Evolutionary conservation across 37 sponge, comb jelly and placozoan genomes (phyloP).

Genomic region (Crambe crambe): DNA sequence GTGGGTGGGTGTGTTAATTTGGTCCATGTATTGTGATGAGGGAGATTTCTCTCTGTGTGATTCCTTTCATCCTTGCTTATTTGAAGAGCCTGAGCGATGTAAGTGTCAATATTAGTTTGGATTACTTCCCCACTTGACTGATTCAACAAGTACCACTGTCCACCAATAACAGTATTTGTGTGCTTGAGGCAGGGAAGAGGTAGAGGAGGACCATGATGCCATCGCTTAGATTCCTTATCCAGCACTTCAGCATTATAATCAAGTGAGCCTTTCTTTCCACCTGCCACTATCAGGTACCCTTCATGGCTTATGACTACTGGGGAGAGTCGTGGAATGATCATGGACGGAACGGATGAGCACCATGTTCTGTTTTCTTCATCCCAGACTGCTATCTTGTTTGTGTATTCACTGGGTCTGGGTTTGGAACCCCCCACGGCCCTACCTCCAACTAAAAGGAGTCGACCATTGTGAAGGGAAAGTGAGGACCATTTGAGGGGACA

Average conservation of each 20-base stretch:
- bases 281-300: constrained; percentile 14
- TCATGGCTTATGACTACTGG: constrained; percentile 15
- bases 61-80: not conserved
- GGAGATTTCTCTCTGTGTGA: not conserved
- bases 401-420: not conserved
- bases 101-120: not conserved
- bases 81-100: not conserved
- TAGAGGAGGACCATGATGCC: constrained; percentile 10
- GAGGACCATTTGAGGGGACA: constrained; percentile 41
- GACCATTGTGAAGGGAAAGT: not conserved
- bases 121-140: not conserved
- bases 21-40: not conserved
- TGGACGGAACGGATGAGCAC: constrained; percentile 14
- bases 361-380: not conserved
- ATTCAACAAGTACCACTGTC: not conserved
- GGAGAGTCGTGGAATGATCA: constrained; percentile 14
- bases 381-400: constrained; percentile 33
- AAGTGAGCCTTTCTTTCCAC: constrained; percentile 21
- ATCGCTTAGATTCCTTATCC: not conserved
- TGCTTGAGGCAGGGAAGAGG: constrained; percentile 16
- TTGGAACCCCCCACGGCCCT: not conserved
- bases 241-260: constrained; percentile 28
- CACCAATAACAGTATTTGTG: not conserved
- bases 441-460: constrained; percentile 24
- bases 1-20: not conserved